phyloP scores from a whole-genome alignment of 1,140 invertebrate species.

The Probaryconus sp. region DNA sequence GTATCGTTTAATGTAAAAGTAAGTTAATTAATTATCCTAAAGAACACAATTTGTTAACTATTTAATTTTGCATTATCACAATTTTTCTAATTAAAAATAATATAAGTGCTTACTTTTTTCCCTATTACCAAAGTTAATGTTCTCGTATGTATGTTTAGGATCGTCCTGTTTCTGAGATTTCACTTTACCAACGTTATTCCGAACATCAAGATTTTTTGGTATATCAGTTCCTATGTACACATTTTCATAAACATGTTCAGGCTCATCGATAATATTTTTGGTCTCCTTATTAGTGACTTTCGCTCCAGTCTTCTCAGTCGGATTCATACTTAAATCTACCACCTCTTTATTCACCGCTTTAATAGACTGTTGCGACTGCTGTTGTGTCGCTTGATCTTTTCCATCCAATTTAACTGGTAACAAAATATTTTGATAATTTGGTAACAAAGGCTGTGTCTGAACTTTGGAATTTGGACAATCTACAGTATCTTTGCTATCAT shows the following conservation, averaged over 20 bases:
- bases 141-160: conserved; percentile 67
- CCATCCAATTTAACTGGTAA: conserved; percentile 67
- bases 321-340: conserved; percentile 7
- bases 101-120: conserved; percentile 23
- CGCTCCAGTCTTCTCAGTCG: not conserved
- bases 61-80: not conserved
- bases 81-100: not conserved
- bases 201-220: conserved; percentile 49
- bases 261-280: conserved; percentile 53
- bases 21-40: too few relatives aligned
- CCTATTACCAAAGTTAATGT: conserved; percentile 62
- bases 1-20: too few relatives aligned
- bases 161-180: conserved; percentile 39
- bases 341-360: conserved; percentile 14
- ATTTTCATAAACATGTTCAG: conserved; percentile 68
- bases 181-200: conserved; percentile 12
- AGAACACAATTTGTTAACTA: not conserved
- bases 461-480: conserved; percentile 19
- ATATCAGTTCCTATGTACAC: conserved; percentile 64
- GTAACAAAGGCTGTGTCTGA: conserved; percentile 19
- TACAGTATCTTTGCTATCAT: conserved; percentile 2
- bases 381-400: conserved; percentile 29
- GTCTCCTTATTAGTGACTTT: too few relatives aligned
- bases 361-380: conserved; percentile 1
- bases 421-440: conserved; percentile 70